Evolutionary conservation across 2,888 invertebrate species (phyloP).

Genomic region (Lasioglossum calceatum): DNA sequence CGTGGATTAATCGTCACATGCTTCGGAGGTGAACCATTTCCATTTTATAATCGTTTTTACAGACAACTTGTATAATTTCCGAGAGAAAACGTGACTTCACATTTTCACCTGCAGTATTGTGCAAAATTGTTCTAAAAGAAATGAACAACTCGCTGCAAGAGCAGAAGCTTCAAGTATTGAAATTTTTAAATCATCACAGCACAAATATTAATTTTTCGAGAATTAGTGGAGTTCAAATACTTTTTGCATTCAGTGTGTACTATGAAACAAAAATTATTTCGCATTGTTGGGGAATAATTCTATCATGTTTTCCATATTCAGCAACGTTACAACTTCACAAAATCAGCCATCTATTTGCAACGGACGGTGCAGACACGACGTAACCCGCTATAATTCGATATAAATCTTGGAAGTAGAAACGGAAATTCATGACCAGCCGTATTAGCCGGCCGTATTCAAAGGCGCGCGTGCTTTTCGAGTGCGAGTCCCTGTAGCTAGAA

Average conservation of each 20-base stretch:
- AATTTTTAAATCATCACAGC: neutral
- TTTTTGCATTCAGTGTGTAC: neutral
- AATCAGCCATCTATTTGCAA: neutral
- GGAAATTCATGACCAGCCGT: neutral
- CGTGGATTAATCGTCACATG: too few relatives aligned
- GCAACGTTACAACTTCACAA: neutral
- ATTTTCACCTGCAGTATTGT: neutral
- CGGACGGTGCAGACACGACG: neutral
- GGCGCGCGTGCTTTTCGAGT: neutral
- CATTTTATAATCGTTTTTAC: too few relatives aligned
- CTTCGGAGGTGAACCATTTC: neutral
- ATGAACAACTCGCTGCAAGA: too few relatives aligned
- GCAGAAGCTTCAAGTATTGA: neutral
- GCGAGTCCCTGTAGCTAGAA: neutral
- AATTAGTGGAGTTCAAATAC: neutral
- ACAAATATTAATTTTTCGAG: neutral
- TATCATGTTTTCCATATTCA: neutral
- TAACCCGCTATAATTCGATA: neutral
- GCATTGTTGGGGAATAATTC: neutral
- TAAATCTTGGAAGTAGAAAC: neutral
- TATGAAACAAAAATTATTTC: neutral
- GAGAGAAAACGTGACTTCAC: too few relatives aligned
- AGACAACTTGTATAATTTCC: too few relatives aligned
- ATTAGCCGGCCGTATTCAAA: neutral
- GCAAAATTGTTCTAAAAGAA: too few relatives aligned